Evolutionary conservation across 2,888 invertebrate genomes (phyloP).

Genomic region (Podotricha telesiphe): DNA sequence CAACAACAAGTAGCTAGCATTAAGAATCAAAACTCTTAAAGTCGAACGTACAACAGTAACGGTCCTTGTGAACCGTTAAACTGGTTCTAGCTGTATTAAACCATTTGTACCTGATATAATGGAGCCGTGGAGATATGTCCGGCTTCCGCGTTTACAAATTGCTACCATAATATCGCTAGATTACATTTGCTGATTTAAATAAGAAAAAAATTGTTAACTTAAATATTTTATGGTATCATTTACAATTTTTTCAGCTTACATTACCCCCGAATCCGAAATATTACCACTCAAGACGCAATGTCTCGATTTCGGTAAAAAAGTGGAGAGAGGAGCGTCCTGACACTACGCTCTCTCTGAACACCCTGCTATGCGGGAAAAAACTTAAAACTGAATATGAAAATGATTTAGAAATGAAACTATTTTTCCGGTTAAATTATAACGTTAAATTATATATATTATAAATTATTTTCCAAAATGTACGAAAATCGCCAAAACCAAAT

Average conservation of each 20-base stretch:
- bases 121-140: conserved; percentile 50
- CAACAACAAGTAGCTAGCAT: conserved; percentile 1
- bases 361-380: too few species aligned
- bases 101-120: conserved; percentile 57
- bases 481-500: too few species aligned
- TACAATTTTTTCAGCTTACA: not conserved
- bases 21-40: conserved; percentile 25
- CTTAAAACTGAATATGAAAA: too few species aligned
- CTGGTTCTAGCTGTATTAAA: conserved; percentile 59
- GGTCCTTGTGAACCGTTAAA: conserved; percentile 71
- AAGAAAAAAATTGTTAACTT: not conserved
- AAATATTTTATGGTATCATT: not conserved
- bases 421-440: too few species aligned
- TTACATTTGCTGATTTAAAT: not conserved
- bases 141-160: conserved; percentile 55
- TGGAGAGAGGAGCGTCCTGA: too few species aligned
- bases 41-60: conserved; percentile 57
- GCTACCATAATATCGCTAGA: conserved; percentile 30
- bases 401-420: too few species aligned
- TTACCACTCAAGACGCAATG: too few species aligned
- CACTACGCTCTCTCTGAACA: too few species aligned
- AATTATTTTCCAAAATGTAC: too few species aligned
- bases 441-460: too few species aligned
- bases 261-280: too few species aligned
- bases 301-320: too few species aligned